Conservation (phyloP, 2,113 vertebrate genomes). For the Probosciger aterrimus region DNA sequence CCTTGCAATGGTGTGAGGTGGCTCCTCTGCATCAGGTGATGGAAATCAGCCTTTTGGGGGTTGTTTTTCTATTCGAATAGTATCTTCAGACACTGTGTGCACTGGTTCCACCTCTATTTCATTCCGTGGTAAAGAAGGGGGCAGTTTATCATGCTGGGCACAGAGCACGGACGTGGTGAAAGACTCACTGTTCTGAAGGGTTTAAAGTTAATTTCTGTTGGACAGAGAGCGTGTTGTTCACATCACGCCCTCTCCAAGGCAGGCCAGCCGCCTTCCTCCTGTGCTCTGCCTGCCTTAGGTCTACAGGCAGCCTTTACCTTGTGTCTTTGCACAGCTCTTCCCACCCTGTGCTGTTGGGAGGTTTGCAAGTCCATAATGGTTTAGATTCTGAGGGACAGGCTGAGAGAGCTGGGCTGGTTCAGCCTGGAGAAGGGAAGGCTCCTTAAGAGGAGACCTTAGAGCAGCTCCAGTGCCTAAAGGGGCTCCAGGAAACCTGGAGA, state of each 20-base stretch:
- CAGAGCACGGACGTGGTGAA: not conserved
- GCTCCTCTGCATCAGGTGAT: not conserved
- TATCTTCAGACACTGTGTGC: not conserved
- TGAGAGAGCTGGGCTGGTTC: not conserved
- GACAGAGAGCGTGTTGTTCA: not conserved
- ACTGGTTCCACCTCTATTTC: not conserved
- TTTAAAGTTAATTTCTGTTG: not conserved
- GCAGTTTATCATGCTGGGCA: not conserved
- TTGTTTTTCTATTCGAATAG: not conserved
- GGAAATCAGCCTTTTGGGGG: not conserved
- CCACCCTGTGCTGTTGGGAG: not conserved
- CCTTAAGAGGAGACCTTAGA: not conserved
- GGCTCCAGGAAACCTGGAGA: too few species aligned
- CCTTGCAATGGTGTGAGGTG: not conserved
- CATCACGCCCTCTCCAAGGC: not conserved
- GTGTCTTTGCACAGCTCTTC: not conserved
- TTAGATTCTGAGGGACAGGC: not conserved
- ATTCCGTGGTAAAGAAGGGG: not conserved
- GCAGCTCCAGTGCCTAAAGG: not conserved
- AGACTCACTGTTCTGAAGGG: constrained; percentile 14
- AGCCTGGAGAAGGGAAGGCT: not conserved
- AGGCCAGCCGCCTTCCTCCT: not conserved
- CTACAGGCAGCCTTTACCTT: not conserved
- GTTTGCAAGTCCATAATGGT: not conserved
- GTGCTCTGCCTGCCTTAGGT: not conserved